phyloP scores from a whole-genome alignment of 2,113 vertebrate genomes.

The Oostethus manadensis region DNA sequence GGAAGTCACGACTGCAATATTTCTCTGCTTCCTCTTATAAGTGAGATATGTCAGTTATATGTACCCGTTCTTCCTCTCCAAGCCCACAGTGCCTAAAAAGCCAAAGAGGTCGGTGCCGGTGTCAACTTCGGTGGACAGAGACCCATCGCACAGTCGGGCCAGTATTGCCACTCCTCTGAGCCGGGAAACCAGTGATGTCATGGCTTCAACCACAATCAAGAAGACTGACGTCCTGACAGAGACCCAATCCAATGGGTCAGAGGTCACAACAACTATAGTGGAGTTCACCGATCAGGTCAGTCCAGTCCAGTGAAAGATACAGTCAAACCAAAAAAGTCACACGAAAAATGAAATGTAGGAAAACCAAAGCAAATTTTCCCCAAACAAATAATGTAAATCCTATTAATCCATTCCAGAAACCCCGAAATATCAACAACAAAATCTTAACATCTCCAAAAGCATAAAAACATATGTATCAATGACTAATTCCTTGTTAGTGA shows the following conservation, averaged over 20 bases:
- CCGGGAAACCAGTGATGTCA: conserved; percentile 63
- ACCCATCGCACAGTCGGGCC: conserved; percentile 49
- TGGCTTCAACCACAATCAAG: conserved; percentile 49
- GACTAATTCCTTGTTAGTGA: too few species aligned
- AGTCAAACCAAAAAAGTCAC: too few species aligned
- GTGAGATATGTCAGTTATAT: background rate
- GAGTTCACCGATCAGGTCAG: conserved; percentile 73
- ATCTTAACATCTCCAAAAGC: too few species aligned
- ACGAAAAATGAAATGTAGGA: background rate
- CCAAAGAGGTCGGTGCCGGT: conserved; percentile 71
- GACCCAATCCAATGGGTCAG: conserved; percentile 73
- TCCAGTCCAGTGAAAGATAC: background rate
- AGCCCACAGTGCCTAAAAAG: conserved; percentile 75
- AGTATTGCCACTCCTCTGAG: conserved; percentile 44
- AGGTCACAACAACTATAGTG: conserved; percentile 74
- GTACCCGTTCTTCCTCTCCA: background rate
- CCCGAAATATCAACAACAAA: too few species aligned
- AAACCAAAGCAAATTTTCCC: too few species aligned
- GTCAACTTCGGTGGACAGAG: conserved; percentile 64
- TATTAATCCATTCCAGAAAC: too few species aligned
- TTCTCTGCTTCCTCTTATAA: too few species aligned
- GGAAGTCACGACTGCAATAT: too few species aligned
- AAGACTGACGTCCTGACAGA: conserved; percentile 70
- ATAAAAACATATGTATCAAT: too few species aligned
- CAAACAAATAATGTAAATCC: too few species aligned